Percentiles rank a stretch among this genome's conserved stretches.
These are phyloP conservation scores for Corapipo altera DNA, from an alignment of 2,113 vertebrate species.

Conservation along the genomic window DNA sequence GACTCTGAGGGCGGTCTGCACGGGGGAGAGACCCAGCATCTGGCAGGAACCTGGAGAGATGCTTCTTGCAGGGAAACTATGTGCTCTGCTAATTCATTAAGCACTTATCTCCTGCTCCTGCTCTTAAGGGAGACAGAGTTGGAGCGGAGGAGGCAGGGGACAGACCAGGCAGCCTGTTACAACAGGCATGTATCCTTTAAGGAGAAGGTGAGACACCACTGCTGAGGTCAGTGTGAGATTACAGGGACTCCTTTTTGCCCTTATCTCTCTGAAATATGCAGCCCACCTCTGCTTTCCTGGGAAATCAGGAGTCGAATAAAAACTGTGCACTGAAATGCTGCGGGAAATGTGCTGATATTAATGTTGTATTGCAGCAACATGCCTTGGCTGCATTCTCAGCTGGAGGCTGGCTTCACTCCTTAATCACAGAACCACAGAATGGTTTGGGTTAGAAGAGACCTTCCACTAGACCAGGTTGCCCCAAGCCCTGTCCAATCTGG, in stretches of 20 bases:
- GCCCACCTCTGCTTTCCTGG: not conserved
- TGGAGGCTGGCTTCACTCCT: no score
- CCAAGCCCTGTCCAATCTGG: not conserved
- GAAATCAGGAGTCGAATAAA: not conserved
- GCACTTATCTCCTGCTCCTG: conserved; percentile 17
- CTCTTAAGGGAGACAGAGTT: not conserved
- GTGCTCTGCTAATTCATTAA: not conserved
- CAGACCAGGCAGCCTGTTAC: not conserved
- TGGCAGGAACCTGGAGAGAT: not conserved
- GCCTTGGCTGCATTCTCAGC: not conserved
- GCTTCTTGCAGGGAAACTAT: not conserved
- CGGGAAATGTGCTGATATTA: fast-evolving
- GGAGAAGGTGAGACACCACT: not conserved
- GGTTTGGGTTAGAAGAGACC: not conserved
- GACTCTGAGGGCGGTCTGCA: not conserved
- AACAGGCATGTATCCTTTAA: not conserved
- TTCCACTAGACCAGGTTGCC: not conserved
- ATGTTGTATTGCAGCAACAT: not conserved
- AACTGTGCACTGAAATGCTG: not conserved
- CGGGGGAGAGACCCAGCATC: conserved; percentile 4
- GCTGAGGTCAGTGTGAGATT: not conserved
- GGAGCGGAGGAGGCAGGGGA: not conserved
- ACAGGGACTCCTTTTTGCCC: not conserved
- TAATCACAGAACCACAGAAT: not conserved
- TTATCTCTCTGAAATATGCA: not conserved